Base-by-base conservation (phyloP, 2,113 vertebrate species). In the Haemorhous mexicanus region DNA sequence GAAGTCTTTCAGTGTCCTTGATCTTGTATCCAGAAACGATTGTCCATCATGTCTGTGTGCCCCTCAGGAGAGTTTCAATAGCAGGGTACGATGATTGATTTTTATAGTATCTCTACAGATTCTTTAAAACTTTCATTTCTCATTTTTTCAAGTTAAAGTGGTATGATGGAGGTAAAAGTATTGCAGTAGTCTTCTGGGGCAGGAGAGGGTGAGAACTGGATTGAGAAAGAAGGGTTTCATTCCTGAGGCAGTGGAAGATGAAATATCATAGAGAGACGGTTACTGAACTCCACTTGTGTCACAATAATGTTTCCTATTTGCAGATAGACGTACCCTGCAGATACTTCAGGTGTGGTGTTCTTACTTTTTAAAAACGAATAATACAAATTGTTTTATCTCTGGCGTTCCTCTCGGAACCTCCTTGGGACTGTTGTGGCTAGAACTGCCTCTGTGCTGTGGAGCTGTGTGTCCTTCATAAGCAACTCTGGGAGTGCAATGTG, bases 231-330 rank as follows among this genome's bases (percentile, higher is more conserved):
- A 68, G 44, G 6, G 41, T 86, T 92, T 69, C 69, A 4, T 92
- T 95, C 92, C n/a, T 32, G 35, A 87, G 79, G 76, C 83, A 81
- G 59, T 43, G 30, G 33, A 84, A 95, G 64, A 94, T 88, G 81
- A 93, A 93, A 92, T 89, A 70, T 59, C 64, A 47, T 58, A 75
- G 58, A 62, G 39, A 85, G 53, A 78, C 0, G 0, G 3, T 68
- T 75, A 67, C 32, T 84, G 87, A 90, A 35, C 50, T 89, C 30
- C 6, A 1, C 9, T 68, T 49, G 39, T 70, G 72, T 92, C 1
- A 2, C 52, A 80, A 14, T 61, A 55, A 21, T 49, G 15, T 77
- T 59, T 76, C 39, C 72, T 68, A 8, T 63, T 92, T 24, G 16
- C 8, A 16, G 59, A 23, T 43, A 74, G n/a, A 52, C 5, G 4